Evolutionary conservation across 2,888 invertebrate species (phyloP).

Genomic region (Liposcelis brunnea): DNA sequence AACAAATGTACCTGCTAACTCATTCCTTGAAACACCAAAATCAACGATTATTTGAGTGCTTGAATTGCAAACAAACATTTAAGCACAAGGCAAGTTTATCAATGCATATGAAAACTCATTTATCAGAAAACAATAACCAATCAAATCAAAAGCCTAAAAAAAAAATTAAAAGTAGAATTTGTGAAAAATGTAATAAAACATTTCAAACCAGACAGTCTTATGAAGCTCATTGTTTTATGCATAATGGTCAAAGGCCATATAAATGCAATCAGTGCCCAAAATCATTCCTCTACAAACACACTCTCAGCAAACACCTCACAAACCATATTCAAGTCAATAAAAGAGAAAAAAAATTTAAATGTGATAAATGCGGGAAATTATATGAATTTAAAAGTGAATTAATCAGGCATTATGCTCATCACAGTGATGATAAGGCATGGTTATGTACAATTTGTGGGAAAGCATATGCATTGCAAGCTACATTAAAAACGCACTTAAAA

Average conservation of each 20-base stretch:
- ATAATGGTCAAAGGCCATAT: background rate
- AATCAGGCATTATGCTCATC: background rate
- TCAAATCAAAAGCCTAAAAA: background rate
- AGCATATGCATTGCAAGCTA: background rate
- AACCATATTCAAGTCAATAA: background rate
- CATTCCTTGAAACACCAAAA: background rate
- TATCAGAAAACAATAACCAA: background rate
- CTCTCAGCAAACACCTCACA: background rate
- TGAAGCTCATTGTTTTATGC: background rate
- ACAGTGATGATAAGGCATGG: background rate
- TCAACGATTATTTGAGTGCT: background rate
- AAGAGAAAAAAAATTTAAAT: background rate
- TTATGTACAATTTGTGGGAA: background rate
- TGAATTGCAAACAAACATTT: background rate
- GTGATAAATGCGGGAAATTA: background rate
- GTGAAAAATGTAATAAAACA: background rate
- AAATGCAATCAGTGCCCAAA: background rate
- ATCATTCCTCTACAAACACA: background rate
- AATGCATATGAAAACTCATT: background rate
- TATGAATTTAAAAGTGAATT: background rate
- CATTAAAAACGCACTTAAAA: background rate
- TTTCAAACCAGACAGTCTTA: background rate
- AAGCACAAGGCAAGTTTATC: background rate
- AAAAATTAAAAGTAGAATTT: background rate
- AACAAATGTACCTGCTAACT: background rate